Conservation (phyloP, 2,888 invertebrate genomes). For the Seira musarum region DNA sequence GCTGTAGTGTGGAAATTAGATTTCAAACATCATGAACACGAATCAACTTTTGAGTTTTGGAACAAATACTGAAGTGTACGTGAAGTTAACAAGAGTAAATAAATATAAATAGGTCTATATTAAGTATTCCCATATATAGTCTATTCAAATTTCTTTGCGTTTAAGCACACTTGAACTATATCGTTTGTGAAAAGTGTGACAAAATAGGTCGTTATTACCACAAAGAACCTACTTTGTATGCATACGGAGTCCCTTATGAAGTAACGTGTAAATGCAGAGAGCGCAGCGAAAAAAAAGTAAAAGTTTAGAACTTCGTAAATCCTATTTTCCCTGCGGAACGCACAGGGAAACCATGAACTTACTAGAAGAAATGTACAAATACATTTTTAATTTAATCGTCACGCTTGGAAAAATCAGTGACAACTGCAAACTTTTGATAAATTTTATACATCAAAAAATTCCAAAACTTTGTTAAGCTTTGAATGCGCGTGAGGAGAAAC, state of each 20-base stretch:
- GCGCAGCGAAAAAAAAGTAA: not conserved
- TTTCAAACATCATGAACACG: conserved; percentile 17
- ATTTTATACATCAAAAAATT: not conserved
- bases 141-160: not conserved
- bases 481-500: not conserved
- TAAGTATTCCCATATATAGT: not conserved
- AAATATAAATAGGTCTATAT: not conserved
- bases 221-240: not conserved
- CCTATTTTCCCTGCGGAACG: not conserved
- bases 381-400: not conserved
- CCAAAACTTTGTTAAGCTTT: no score
- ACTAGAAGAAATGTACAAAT: not conserved
- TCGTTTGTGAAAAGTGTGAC: not conserved
- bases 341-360: no score
- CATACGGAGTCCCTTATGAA: not conserved
- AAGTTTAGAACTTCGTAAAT: no score
- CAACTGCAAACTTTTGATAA: not conserved
- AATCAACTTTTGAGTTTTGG: not conserved
- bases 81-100: not conserved
- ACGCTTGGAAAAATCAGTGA: not conserved
- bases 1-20: conserved; percentile 8
- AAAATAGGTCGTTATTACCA: no score
- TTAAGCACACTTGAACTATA: no score
- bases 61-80: not conserved
- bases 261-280: not conserved